Evolutionary conservation across 2,888 invertebrate genomes (phyloP), one percentile per base, ranked within the genome.

Genomic region (Cyclophora albipunctata): DNA sequence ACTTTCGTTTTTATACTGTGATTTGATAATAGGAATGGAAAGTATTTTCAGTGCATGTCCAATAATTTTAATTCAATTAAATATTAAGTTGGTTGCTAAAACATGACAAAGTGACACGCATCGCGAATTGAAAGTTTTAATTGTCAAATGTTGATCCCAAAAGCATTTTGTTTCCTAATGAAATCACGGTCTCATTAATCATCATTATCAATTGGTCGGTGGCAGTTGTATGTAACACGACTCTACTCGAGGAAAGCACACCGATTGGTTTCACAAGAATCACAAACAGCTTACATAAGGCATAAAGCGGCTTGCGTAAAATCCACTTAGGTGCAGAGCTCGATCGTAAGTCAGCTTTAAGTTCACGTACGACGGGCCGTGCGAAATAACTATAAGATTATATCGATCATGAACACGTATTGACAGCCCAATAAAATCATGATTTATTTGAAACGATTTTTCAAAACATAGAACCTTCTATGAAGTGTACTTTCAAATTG

Each of bases 271-370:
- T 81, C 85, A 77, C 80, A 85, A 85, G 78, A 75, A 79, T 73
- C 75, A 70, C 73, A 73, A 79, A 75, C 75, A 72, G 73, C 78
- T 88, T 88, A 86, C 80, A 81, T 86, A 86, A 85, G 75, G 65
- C 64, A 63, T 60, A 57, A 65, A 63, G 55, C 60, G 61, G 67
- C 76, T 86, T 85, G 80, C 84, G 84, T 78, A 84, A 85, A 78
- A 71, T 60, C 71, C 70, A 79, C 81, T 84, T 81, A 80, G 75
- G 71, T 70, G 76, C 69, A 67, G 71, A 77, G 73, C 71, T 67
- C 66, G 63, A 70, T 71, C 69, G 71, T 73, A 76, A 79, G 71
- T 74, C 67, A 76, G 73, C 79, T 81, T 80, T 78, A 81, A 81
- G 80, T 83, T 83, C 77, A 80, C 72, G 74, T 78, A 74, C 59